These are phyloP conservation scores for Latrodectus elegans DNA, from an alignment of 2,888 invertebrate species.

Conservation along the genomic window DNA sequence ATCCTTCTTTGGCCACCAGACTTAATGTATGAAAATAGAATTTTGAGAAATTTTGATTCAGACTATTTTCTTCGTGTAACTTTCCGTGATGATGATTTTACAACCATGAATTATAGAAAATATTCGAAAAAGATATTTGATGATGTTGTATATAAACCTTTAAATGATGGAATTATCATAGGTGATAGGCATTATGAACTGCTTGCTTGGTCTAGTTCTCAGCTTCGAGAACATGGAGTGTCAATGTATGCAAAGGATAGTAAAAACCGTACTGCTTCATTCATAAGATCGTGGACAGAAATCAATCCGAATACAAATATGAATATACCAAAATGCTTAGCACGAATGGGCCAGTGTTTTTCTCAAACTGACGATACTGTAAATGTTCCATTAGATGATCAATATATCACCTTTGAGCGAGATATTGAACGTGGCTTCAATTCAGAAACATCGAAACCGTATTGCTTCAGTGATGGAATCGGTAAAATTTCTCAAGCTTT, in stretches of 20 bases:
- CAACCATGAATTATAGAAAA: constrained; percentile 17
- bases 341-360: constrained; percentile 71
- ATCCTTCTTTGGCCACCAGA: constrained; percentile 49
- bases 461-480: constrained; percentile 68
- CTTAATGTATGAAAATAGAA: constrained; percentile 46
- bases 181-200: constrained; percentile 68
- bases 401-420: constrained; percentile 19
- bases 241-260: constrained; percentile 69
- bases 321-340: constrained; percentile 70
- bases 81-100: constrained; percentile 60
- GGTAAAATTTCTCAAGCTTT: constrained; percentile 66
- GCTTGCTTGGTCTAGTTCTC: constrained; percentile 70
- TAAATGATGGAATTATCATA: constrained; percentile 46
- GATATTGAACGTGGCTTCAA: constrained; percentile 31
- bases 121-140: constrained; percentile 10
- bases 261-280: constrained; percentile 40
- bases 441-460: constrained; percentile 14
- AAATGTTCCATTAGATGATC: constrained; percentile 10
- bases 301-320: constrained; percentile 63
- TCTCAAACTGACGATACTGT: constrained; percentile 66
- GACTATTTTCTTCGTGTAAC: constrained; percentile 62
- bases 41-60: constrained; percentile 58
- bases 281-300: constrained; percentile 69
- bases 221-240: constrained; percentile 71
- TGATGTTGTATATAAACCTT: constrained; percentile 3